Percentiles rank a stretch among this genome's conserved stretches.
phyloP scores from a whole-genome alignment of 2,888 invertebrate species.

The Hemithea aestivaria region DNA sequence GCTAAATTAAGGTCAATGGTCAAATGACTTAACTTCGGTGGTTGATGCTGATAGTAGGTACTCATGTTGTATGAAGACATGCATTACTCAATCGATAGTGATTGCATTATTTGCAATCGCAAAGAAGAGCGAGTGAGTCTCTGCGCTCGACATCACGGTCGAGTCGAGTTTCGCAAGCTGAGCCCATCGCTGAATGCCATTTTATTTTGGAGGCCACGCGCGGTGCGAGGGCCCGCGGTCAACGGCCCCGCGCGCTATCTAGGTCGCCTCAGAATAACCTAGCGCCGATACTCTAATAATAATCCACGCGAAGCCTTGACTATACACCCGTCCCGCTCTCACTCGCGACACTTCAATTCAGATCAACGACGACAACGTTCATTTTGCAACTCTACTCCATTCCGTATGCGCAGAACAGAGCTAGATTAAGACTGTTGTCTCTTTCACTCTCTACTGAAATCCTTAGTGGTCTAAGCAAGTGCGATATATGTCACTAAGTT shows the following conservation, averaged over 20 bases:
- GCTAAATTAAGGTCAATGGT: slow-evolving; percentile 12
- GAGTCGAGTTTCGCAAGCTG: slow-evolving; percentile 73
- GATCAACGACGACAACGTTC: slow-evolving; percentile 52
- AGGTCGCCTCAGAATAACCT: slow-evolving; percentile 79
- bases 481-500: slow-evolving; percentile 45
- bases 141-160: slow-evolving; percentile 60
- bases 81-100: slow-evolving; percentile 42
- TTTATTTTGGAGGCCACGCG: slow-evolving; percentile 77
- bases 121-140: slow-evolving; percentile 52
- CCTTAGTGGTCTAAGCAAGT: slow-evolving; percentile 42
- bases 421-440: slow-evolving; percentile 51
- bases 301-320: slow-evolving; percentile 67
- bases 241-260: slow-evolving; percentile 75
- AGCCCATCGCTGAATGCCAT: slow-evolving; percentile 77
- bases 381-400: slow-evolving; percentile 57
- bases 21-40: slow-evolving; percentile 9
- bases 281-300: slow-evolving; percentile 79
- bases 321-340: slow-evolving; percentile 63
- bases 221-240: slow-evolving; percentile 75
- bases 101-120: slow-evolving; percentile 57
- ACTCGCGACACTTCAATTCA: slow-evolving; percentile 47
- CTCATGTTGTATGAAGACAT: slow-evolving; percentile 9
- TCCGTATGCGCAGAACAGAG: slow-evolving; percentile 47
- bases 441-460: slow-evolving; percentile 51
- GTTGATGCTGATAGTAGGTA: slow-evolving; percentile 9